Evolutionary conservation across 2,113 vertebrate species (phyloP).

Genomic region (Nothoprocta pentlandii): DNA sequence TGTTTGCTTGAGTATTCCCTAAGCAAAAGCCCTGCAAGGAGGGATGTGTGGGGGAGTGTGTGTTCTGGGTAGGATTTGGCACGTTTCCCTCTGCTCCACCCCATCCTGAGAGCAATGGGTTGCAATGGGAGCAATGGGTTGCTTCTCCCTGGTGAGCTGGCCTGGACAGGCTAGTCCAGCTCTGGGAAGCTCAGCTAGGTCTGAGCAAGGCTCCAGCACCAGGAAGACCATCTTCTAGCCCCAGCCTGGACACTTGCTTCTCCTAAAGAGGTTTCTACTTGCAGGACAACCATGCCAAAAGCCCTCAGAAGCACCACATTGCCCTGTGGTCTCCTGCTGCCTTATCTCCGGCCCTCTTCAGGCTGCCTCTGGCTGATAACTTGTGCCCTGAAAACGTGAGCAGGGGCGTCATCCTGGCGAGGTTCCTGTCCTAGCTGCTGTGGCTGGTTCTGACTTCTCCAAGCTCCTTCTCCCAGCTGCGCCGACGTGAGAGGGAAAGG

Average conservation of each 20-base stretch:
- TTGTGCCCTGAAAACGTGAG: neutral
- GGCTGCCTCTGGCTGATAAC: neutral
- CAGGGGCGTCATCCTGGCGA: neutral
- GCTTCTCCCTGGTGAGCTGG: neutral
- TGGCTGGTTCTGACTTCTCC: neutral
- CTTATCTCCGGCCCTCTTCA: neutral
- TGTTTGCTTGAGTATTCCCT: rapidly evolving
- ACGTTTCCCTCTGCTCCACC: rapidly evolving
- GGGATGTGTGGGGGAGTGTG: neutral
- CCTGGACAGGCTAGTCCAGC: neutral
- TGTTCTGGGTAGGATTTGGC: neutral
- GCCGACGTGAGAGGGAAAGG: neutral
- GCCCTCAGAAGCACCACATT: neutral
- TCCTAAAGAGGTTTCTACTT: neutral
- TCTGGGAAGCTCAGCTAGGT: neutral
- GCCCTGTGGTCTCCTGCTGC: neutral
- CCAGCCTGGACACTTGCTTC: neutral
- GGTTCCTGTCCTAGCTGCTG: neutral
- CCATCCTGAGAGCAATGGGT: neutral
- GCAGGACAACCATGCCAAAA: neutral
- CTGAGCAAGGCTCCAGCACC: neutral
- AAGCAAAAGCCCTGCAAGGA: neutral
- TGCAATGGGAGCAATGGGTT: neutral
- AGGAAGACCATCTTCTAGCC: neutral
- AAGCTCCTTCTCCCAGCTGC: neutral